Evolutionary conservation across 2,113 vertebrate genomes (phyloP).

Genomic region (Bos taurus): DNA sequence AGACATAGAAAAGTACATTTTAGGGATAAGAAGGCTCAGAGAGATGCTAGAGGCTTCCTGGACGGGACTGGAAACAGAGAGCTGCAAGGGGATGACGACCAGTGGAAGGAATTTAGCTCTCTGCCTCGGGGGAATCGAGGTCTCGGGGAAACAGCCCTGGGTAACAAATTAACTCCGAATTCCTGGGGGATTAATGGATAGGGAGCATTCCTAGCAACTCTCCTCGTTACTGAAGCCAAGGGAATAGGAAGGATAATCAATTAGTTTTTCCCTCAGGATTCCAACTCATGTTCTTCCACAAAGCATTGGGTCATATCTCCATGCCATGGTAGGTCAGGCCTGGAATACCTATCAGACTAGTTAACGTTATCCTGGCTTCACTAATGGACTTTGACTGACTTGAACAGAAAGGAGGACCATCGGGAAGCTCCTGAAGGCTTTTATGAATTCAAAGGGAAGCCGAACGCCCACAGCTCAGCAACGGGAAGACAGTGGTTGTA

Average conservation of each 20-base stretch:
- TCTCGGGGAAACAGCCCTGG: background rate
- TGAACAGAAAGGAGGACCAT: background rate
- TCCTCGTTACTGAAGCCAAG: background rate
- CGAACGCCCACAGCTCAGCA: background rate
- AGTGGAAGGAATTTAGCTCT: conserved; percentile 20
- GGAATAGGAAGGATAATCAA: background rate
- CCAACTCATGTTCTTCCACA: background rate
- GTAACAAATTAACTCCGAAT: conserved; percentile 23
- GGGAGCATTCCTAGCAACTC: background rate
- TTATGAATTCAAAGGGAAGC: background rate
- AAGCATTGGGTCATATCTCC: background rate
- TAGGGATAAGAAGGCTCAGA: background rate
- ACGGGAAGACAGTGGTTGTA: background rate
- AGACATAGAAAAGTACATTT: background rate
- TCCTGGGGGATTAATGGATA: conserved; percentile 10
- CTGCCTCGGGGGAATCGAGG: background rate
- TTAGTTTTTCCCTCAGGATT: background rate
- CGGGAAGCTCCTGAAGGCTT: background rate
- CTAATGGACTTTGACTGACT: background rate
- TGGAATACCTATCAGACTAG: background rate
- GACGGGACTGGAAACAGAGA: background rate
- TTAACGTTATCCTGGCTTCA: background rate
- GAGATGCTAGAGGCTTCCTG: background rate
- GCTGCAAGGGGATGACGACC: background rate
- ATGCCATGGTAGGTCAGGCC: background rate